A percentile compares a stretch with the other conserved stretches of the same genome.
These are phyloP conservation scores for Homarus gammarus DNA, from an alignment of 2,888 invertebrate species.

Conservation along the genomic window DNA sequence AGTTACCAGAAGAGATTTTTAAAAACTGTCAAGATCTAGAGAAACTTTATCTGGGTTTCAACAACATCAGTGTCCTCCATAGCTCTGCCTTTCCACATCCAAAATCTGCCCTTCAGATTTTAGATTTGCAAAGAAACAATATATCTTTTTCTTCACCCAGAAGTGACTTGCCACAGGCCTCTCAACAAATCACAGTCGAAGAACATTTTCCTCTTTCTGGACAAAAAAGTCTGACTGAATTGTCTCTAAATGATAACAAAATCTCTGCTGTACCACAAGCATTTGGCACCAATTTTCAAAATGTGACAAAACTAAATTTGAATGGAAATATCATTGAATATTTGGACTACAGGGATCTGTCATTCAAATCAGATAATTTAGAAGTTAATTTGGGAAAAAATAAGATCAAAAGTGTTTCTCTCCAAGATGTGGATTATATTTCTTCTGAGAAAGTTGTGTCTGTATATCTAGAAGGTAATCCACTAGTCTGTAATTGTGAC, in stretches of 20 bases:
- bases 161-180: not conserved
- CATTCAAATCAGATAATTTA: not conserved
- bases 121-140: conserved; percentile 42
- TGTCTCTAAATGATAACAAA: conserved; percentile 20
- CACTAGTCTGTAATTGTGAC: conserved; percentile 53
- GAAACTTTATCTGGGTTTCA: conserved; percentile 35
- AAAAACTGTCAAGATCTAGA: conserved; percentile 40
- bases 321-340: conserved; percentile 22
- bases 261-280: conserved; percentile 24
- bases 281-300: not conserved
- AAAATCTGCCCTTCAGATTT: not conserved
- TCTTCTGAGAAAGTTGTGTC: not conserved
- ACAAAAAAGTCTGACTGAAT: conserved; percentile 10
- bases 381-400: conserved; percentile 9
- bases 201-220: conserved; percentile 55
- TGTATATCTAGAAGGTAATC: conserved; percentile 42
- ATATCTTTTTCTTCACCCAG: conserved; percentile 26
- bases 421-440: not conserved
- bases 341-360: conserved; percentile 2
- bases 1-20: conserved; percentile 54
- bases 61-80: conserved; percentile 23
- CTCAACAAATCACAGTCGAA: not conserved
- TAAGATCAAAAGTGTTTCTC: not conserved
- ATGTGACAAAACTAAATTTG: not conserved
- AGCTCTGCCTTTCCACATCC: conserved; percentile 40